Evolutionary conservation across 2,888 invertebrate species (phyloP).

Genomic region (Catocala sponsa): DNA sequence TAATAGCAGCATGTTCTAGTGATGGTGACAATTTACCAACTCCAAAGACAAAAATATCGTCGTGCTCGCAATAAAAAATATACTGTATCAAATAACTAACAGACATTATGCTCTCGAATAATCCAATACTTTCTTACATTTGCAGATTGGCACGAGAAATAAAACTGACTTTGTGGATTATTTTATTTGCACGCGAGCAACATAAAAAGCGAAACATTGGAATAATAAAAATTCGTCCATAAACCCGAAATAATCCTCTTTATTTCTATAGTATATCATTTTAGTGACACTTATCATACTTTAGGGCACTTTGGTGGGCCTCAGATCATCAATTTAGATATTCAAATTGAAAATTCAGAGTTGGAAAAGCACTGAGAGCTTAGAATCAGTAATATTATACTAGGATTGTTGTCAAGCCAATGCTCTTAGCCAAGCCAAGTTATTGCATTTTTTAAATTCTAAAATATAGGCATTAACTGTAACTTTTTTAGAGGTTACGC

Average conservation of each 20-base stretch:
- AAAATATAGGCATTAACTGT: no score
- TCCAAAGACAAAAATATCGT: no score
- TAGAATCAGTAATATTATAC: no score
- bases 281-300: slow-evolving; percentile 2
- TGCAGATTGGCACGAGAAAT: slow-evolving; percentile 14
- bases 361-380: no score
- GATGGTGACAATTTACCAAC: no score
- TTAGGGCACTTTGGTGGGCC: background rate
- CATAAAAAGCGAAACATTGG: slow-evolving; percentile 5
- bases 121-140: slow-evolving; percentile 12
- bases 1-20: no score
- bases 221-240: slow-evolving; percentile 9
- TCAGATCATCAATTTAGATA: background rate
- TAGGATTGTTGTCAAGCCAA: no score
- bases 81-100: background rate
- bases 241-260: slow-evolving; percentile 1
- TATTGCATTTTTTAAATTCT: no score
- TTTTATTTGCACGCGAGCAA: slow-evolving; percentile 4
- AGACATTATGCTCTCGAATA: background rate
- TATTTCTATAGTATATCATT: background rate
- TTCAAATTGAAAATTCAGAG: background rate
- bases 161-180: slow-evolving; percentile 14
- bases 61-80: background rate
- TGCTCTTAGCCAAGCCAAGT: no score
- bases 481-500: no score